Percentiles rank a stretch among this genome's conserved stretches.
Evolutionary conservation across 2,888 invertebrate genomes (phyloP).

Genomic region (Rhagonycha fulva): DNA sequence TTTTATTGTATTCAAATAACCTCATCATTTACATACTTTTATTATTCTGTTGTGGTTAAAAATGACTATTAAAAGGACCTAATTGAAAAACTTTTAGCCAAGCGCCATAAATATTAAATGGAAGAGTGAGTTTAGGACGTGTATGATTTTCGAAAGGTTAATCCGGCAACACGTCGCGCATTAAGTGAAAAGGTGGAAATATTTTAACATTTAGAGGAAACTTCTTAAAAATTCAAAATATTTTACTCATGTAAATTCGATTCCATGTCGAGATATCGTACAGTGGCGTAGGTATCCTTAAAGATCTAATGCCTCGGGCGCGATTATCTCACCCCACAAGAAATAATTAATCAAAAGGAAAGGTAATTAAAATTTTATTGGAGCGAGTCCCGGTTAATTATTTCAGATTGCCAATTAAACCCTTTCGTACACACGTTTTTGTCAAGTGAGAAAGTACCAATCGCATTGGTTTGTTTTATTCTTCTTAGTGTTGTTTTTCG

Average conservation of each 20-base stretch:
- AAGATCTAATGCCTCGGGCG: neutral
- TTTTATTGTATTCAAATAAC: neutral
- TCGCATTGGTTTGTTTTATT: conserved; percentile 10
- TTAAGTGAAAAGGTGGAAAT: neutral
- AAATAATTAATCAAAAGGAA: neutral
- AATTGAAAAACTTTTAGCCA: neutral
- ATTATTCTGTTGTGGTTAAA: neutral
- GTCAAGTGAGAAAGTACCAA: neutral
- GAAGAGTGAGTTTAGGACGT: neutral
- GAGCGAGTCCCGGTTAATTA: neutral
- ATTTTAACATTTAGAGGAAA: neutral
- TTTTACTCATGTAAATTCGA: neutral
- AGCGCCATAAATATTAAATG: neutral
- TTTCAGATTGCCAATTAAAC: neutral
- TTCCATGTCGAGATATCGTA: neutral
- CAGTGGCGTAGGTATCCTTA: neutral
- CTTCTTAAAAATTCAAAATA: neutral
- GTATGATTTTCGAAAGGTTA: neutral
- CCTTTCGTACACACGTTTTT: neutral
- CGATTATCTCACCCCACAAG: neutral
- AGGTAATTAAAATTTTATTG: neutral
- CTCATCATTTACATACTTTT: neutral
- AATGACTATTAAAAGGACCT: neutral
- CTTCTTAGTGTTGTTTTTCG: conserved; percentile 20
- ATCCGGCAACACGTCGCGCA: neutral